Base-by-base conservation (phyloP, 2,888 invertebrate species). In the Ichneumoninae sp. region DNA sequence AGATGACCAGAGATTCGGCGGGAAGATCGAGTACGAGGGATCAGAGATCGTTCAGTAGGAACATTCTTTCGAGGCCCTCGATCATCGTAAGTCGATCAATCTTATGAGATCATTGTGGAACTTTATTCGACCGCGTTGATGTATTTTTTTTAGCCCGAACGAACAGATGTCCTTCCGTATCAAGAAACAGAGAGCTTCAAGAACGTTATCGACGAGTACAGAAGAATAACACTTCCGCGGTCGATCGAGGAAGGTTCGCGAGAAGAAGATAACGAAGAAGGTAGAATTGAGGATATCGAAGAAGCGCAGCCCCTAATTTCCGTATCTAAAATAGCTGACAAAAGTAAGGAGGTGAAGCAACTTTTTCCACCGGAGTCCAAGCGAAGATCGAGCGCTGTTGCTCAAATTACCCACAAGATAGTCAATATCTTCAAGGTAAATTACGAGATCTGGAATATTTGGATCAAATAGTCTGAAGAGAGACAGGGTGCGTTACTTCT, bases 161-260 rank as follows among this genome's bases (percentile, higher is more conserved):
- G 57, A 30, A 79, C 82, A 22, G 82, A 81, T 6, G 83, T 75
- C 33, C 69, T 88, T 16, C 88, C 90, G 1, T 91, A 91, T 81
- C 91, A 91, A 68, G 89, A 89, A 60, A 88, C 88, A 1, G 85
- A 89, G 65, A 86, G 87, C 3, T 91, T 88, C 33, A 88, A 81
- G 71, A 84, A 87, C 10, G 85, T 91, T 1, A 47, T 89, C 26
- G 50, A 85, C 3, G 91, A 91, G 68, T 88, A 90, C 83, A 84
- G 81, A 79, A 71, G 66, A 66, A 87, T 82, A 44, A 73, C 84
- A 8, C 22, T 71, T 4, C 69, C 66, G 1, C 47, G 60, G 6
- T 71, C 60, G 30, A 69, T 71, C 19, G 50, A 60, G 0, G 76
- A 81, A 50, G 36, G 8, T 10, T 30, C 40, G 10, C 22, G 19